These are phyloP conservation scores for Epinephelus fuscoguttatus DNA, from an alignment of 2,113 vertebrate species.

Conservation along the genomic window DNA sequence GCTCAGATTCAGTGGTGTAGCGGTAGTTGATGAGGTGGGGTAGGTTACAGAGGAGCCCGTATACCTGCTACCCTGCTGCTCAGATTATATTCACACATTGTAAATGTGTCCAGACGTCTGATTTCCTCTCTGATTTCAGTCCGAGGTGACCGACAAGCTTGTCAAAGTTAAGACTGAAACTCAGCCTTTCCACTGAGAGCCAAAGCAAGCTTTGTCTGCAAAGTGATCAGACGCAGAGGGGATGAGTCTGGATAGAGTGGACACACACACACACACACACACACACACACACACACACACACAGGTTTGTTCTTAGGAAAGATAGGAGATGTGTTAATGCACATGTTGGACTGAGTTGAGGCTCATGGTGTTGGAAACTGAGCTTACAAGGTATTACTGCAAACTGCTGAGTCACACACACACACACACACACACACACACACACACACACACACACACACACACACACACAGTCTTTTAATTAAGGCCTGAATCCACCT, in stretches of 20 bases:
- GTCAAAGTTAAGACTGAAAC: constrained; percentile 43
- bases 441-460: constrained; percentile 14
- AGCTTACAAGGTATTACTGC: constrained; percentile 75
- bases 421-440: constrained; percentile 21
- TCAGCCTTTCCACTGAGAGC: constrained; percentile 21
- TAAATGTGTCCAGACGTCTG: constrained; percentile 21
- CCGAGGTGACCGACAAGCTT: constrained; percentile 28
- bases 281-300: constrained; percentile 8
- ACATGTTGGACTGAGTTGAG: constrained; percentile 65
- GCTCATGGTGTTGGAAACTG: constrained; percentile 67
- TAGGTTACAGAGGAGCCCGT: too few relatives aligned
- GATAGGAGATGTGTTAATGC: constrained; percentile 67
- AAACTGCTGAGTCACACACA: constrained; percentile 81
- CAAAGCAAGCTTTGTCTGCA: constrained; percentile 39
- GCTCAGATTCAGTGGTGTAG: background rate
- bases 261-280: constrained; percentile 4
- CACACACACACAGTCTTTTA: constrained; percentile 57
- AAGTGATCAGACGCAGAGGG: constrained; percentile 21
- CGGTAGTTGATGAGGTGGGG: too few relatives aligned
- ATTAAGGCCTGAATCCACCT: constrained; percentile 69
- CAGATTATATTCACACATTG: constrained; percentile 7
- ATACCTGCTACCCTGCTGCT: too few relatives aligned
- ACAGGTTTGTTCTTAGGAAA: constrained; percentile 39
- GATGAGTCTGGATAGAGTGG: constrained; percentile 32
- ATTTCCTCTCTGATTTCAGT: constrained; percentile 32